phyloP scores from a whole-genome alignment of 2,888 invertebrate species.

The Zygothrica quintamaculata region DNA sequence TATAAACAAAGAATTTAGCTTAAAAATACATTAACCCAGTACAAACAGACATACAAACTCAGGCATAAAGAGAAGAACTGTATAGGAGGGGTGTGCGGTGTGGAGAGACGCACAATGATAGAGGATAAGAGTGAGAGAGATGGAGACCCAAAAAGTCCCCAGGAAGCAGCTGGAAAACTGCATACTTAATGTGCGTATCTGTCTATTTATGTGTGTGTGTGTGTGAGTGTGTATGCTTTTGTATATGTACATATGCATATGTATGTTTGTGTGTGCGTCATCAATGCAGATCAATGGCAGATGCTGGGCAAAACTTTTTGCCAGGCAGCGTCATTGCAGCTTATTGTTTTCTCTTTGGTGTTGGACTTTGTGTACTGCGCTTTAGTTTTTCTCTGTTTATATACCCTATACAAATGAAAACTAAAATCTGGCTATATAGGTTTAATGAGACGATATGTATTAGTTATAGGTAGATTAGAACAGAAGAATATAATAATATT shows the following conservation, averaged over 20 bases:
- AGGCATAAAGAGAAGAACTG: neutral
- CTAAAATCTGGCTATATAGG: neutral
- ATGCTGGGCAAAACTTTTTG: slow-evolving; percentile 36
- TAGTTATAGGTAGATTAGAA: too few relatives aligned
- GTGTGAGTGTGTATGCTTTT: slow-evolving; percentile 20
- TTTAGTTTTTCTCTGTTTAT: slow-evolving; percentile 44
- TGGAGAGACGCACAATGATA: slow-evolving; percentile 7
- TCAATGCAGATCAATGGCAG: slow-evolving; percentile 77
- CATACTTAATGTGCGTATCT: slow-evolving; percentile 57
- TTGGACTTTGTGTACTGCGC: slow-evolving; percentile 52
- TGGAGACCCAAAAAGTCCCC: slow-evolving; percentile 23
- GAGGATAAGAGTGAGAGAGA: slow-evolving; percentile 5
- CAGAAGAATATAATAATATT: too few relatives aligned
- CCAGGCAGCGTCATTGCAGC: slow-evolving; percentile 44
- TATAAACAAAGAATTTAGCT: slow-evolving; percentile 80
- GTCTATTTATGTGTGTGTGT: slow-evolving; percentile 11
- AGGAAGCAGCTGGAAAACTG: slow-evolving; percentile 57
- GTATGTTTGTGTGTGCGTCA: slow-evolving; percentile 37
- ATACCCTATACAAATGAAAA: neutral
- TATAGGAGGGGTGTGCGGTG: neutral
- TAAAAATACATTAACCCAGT: slow-evolving; percentile 77
- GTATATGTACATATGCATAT: slow-evolving; percentile 12
- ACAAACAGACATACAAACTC: slow-evolving; percentile 28
- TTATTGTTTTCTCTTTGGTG: slow-evolving; percentile 60
- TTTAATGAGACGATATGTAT: neutral